Base-by-base conservation (phyloP, 2,888 invertebrate species). In the Brachylomia viminalis region DNA sequence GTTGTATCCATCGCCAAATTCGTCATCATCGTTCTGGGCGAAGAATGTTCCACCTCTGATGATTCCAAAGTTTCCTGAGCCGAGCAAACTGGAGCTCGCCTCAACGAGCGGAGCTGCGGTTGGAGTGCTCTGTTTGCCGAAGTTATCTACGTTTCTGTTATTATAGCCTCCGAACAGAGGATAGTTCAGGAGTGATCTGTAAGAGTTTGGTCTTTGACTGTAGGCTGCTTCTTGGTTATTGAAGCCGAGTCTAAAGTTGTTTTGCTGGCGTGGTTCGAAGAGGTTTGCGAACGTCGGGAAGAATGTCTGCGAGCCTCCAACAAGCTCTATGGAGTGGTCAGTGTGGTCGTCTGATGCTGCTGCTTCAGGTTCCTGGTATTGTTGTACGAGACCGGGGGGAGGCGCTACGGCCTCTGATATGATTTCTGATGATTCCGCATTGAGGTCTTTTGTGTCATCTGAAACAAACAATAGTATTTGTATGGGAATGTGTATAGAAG, bases 41-140 rank as follows among this genome's bases (percentile, higher is more conserved):
- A 98, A 98, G 94, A 98, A 99, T 6, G 98, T 98, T 8, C 98
- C 99, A 7, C 99, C 99, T 75, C 97, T 97, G 69, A 99, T 98
- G 1, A 99, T 98, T 0, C 98, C 98, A 89, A 98, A 98, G 93
- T 98, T 98, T 1, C 98, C 98, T 1, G 98, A 98, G 11, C 98
- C 98, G 10, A 98, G 94, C 23, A 98, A 96, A 64, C 97, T 97
- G 38, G 97, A 97, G 86, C 97, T 97, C 2, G 97, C 97, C 65
- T 96, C 96, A 20, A 96, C 95, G 71, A 94, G 91, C 47, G 94
- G 95, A 77, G 95, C 97, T 80, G 94, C 93, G 11, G 92, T 88
- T 0, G 93, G 93, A 1, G 93, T 91, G 82, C 91, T 94, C 66
- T 94, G 93, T 86, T 96, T 96, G 8, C 93, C 94, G 69, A 95